Evolutionary conservation across 2,888 invertebrate species (phyloP).

Genomic region (Galeopsomyia nigrocyanea): DNA sequence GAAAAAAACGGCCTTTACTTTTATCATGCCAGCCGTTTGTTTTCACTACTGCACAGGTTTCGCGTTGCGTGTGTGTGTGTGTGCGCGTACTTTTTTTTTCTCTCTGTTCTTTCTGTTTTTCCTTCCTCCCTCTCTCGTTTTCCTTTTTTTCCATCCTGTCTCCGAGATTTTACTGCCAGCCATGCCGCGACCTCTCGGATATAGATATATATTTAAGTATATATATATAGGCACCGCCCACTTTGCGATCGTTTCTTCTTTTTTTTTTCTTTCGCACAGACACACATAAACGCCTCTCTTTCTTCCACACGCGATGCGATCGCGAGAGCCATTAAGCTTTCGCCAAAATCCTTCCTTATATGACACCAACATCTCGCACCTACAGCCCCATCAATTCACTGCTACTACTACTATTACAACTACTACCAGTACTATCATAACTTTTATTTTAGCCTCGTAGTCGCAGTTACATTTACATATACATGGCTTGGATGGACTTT

Average conservation of each 20-base stretch:
- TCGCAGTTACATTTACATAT: no score
- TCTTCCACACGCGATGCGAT: no score
- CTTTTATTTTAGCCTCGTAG: no score
- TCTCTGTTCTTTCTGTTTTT: not conserved
- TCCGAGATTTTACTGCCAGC: not conserved
- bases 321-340: no score
- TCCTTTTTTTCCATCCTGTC: not conserved
- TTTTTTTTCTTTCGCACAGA: not conserved
- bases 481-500: no score
- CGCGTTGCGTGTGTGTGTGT: no score
- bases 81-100: not conserved
- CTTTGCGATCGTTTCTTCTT: slow-evolving; percentile 25
- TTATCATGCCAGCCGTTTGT: slow-evolving; percentile 41
- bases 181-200: slow-evolving; percentile 7
- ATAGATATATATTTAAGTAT: not conserved
- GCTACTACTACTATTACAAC: no score
- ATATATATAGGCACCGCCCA: not conserved
- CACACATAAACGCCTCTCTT: not conserved
- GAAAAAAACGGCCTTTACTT: slow-evolving; percentile 20
- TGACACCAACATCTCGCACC: no score
- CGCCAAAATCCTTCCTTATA: no score
- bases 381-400: no score
- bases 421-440: no score
- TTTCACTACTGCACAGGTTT: slow-evolving; percentile 26
- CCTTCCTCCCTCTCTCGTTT: not conserved